These are phyloP conservation scores for Heterotilapia buettikoferi DNA, from an alignment of 2,113 vertebrate genomes.

Conservation along the genomic window DNA sequence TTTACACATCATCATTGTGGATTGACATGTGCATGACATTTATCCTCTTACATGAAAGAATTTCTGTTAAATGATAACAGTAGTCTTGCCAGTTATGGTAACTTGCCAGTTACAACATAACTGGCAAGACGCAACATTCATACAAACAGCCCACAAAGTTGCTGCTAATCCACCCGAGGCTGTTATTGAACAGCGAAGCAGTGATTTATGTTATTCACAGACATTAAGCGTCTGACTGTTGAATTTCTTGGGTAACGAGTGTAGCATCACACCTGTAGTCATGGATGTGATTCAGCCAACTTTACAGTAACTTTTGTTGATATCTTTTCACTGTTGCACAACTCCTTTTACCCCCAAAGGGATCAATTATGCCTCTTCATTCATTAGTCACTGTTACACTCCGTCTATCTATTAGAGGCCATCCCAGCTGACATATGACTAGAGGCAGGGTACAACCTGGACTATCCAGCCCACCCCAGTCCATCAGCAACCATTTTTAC, in stretches of 20 bases:
- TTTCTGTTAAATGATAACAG: neutral
- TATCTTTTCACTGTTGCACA: neutral
- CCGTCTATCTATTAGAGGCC: neutral
- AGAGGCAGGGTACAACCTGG: neutral
- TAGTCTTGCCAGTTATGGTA: neutral
- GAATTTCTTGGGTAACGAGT: neutral
- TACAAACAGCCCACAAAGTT: neutral
- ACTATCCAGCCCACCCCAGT: neutral
- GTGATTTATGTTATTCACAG: neutral
- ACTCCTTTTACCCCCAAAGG: too few species aligned
- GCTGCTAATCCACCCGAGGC: neutral
- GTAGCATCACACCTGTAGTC: neutral
- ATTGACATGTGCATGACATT: neutral
- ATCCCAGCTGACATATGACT: neutral
- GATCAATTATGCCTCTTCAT: neutral
- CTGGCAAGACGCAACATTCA: neutral
- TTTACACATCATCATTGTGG: neutral
- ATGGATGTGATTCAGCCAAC: neutral
- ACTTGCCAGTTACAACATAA: neutral
- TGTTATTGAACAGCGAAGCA: neutral
- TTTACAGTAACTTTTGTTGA: neutral
- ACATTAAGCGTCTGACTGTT: neutral
- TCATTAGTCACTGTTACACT: neutral
- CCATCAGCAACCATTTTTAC: neutral
- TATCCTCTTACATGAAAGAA: neutral